Conservation (phyloP, 35 echinoderm and acorn worm species). For the Ptychodera flava region DNA sequence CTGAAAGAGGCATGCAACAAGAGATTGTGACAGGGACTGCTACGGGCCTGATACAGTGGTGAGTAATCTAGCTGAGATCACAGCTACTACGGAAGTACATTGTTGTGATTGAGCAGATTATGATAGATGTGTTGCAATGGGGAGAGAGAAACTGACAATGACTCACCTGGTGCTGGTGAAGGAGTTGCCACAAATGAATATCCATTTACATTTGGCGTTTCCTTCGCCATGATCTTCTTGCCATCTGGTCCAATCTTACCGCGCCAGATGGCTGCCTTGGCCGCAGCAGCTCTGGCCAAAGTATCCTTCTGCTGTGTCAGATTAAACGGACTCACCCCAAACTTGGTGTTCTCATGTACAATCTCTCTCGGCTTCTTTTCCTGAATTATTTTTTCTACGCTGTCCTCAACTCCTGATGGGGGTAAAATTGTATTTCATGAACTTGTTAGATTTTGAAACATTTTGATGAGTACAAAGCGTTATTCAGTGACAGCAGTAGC, state of each 20-base stretch:
- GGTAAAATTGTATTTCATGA: too few species aligned
- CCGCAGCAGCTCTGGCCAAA: conserved; percentile 22
- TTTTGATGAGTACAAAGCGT: too few species aligned
- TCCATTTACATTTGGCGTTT: conserved; percentile 63
- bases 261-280: conserved; percentile 38
- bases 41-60: too few species aligned
- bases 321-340: conserved; percentile 53
- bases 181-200: conserved; percentile 81
- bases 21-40: too few species aligned
- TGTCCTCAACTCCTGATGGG: conserved; percentile 68
- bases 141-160: too few species aligned
- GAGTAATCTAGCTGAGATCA: too few species aligned
- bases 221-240: conserved; percentile 38
- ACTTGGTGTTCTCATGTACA: conserved; percentile 63
- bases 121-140: too few species aligned
- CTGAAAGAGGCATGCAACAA: too few species aligned
- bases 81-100: too few species aligned
- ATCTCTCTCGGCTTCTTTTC: conserved; percentile 57
- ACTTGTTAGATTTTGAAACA: too few species aligned
- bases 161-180: conserved; percentile 79
- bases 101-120: too few species aligned
- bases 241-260: conserved; percentile 85
- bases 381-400: conserved; percentile 54
- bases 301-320: conserved; percentile 11
- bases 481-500: too few species aligned